phyloP scores from a whole-genome alignment of 1,140 invertebrate genomes.

The Holotrichia oblita region DNA sequence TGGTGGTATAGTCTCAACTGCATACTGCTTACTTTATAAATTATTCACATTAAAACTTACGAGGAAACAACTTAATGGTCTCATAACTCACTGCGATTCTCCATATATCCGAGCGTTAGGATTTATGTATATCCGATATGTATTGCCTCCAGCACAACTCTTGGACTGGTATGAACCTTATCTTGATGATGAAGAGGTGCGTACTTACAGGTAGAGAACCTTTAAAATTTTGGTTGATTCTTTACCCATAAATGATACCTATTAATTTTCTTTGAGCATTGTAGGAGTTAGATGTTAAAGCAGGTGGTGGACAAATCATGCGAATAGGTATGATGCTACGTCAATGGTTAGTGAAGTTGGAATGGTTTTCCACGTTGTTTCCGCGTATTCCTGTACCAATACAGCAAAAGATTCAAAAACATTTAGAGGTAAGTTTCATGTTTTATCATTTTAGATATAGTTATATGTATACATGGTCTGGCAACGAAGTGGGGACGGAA shows the following conservation, averaged over 20 bases:
- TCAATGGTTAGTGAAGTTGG: constrained; percentile 94
- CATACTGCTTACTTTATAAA: constrained; percentile 98
- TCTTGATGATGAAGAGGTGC: constrained; percentile 92
- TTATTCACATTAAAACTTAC: constrained; percentile 96
- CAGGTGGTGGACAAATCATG: constrained; percentile 93
- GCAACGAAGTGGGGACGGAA: too few relatives aligned
- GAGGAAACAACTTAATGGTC: constrained; percentile 95
- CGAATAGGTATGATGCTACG: constrained; percentile 94
- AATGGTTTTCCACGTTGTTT: constrained; percentile 98
- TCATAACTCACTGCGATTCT: constrained; percentile 95
- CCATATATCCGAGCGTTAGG: constrained; percentile 96
- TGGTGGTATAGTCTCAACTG: constrained; percentile 98
- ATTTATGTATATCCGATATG: constrained; percentile 86
- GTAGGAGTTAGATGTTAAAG: constrained; percentile 94
- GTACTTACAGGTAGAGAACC: constrained; percentile 60
- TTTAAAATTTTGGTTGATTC: constrained; percentile 1
- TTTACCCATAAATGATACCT: background rate
- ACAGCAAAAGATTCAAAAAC: constrained; percentile 88
- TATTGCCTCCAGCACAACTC: constrained; percentile 93
- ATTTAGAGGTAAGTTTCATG: constrained; percentile 68
- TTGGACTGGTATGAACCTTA: constrained; percentile 98
- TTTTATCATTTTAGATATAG: background rate
- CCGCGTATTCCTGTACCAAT: constrained; percentile 99
- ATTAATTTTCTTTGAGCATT: constrained; percentile 45
- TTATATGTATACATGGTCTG: too few relatives aligned